Conservation (phyloP, 2,797 vertebrate species). For the Percopsis omiscomaycus region DNA sequence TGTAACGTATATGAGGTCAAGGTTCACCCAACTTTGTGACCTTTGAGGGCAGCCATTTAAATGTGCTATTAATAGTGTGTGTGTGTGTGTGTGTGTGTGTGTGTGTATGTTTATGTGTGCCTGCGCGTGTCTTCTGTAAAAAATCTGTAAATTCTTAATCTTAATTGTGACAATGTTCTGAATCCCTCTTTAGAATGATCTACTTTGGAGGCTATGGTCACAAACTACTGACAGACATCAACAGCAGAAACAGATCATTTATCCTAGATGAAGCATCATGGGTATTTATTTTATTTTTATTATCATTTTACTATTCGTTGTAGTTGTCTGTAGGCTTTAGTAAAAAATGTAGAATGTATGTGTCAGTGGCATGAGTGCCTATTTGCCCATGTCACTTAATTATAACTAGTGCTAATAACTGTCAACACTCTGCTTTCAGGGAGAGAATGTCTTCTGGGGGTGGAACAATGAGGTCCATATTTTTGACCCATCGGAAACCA, state of each 20-base stretch:
- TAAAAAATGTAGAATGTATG: no score
- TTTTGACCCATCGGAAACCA: conserved; percentile 83
- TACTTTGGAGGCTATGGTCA: conserved; percentile 96
- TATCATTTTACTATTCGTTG: not conserved
- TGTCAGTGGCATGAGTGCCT: no score
- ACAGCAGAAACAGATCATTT: conserved; percentile 80
- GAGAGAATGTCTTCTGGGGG: conserved; percentile 89
- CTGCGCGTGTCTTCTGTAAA: no score
- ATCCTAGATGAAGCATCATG: conserved; percentile 91
- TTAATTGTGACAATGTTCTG: not conserved
- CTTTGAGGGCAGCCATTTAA: not conserved
- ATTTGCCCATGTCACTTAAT: no score
- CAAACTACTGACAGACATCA: conserved; percentile 82
- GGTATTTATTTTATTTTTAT: conserved; percentile 71
- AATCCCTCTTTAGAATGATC: conserved; percentile 78
- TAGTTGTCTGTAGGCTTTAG: no score
- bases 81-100: no score
- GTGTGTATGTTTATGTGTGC: no score
- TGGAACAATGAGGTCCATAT: conserved; percentile 95
- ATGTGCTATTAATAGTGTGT: not conserved
- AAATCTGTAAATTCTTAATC: not conserved
- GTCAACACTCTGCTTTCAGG: conserved; percentile 66
- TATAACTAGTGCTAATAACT: not conserved
- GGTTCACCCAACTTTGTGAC: not conserved
- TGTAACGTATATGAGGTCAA: not conserved